Percentiles rank a stretch among this genome's conserved stretches.
These are phyloP conservation scores for Penaeus chinensis DNA, from an alignment of 1,140 invertebrate genomes.

Conservation along the genomic window DNA sequence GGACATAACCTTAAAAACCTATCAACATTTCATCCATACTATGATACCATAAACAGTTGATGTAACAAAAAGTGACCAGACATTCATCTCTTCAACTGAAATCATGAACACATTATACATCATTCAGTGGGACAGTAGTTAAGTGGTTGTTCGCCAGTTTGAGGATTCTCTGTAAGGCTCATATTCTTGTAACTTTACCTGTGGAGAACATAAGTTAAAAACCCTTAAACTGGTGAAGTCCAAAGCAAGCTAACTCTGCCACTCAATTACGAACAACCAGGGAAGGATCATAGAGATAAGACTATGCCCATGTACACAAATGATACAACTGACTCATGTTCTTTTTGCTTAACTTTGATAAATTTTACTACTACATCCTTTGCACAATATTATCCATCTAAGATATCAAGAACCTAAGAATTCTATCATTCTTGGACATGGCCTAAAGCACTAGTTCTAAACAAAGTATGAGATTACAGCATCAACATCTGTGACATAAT, in stretches of 20 bases:
- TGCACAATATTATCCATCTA: neutral
- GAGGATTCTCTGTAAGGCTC: constrained; percentile 12
- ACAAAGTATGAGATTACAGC: constrained; percentile 59
- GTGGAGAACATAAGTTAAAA: constrained; percentile 33
- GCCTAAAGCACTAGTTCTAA: constrained; percentile 58
- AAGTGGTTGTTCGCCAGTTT: constrained; percentile 24
- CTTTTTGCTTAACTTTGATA: neutral
- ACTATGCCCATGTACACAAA: constrained; percentile 37
- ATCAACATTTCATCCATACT: constrained; percentile 53
- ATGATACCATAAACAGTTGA: constrained; percentile 47
- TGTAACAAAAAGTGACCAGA: constrained; percentile 53
- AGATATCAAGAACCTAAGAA: neutral
- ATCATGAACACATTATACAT: constrained; percentile 56
- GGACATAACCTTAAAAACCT: constrained; percentile 52
- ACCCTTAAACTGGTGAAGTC: constrained; percentile 21
- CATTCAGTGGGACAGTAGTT: constrained; percentile 33
- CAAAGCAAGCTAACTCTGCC: constrained; percentile 23
- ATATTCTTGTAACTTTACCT: constrained; percentile 2
- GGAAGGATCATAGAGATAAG: constrained; percentile 44
- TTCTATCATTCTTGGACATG: constrained; percentile 37
- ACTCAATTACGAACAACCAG: constrained; percentile 38
- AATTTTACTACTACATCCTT: constrained; percentile 25
- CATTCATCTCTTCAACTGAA: constrained; percentile 49
- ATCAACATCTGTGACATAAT: constrained; percentile 43
- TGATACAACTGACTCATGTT: constrained; percentile 24